A percentile compares a stretch with the other conserved stretches of the same genome.
Conservation (phyloP, 2,888 invertebrate species). For the Ophraella communa region DNA sequence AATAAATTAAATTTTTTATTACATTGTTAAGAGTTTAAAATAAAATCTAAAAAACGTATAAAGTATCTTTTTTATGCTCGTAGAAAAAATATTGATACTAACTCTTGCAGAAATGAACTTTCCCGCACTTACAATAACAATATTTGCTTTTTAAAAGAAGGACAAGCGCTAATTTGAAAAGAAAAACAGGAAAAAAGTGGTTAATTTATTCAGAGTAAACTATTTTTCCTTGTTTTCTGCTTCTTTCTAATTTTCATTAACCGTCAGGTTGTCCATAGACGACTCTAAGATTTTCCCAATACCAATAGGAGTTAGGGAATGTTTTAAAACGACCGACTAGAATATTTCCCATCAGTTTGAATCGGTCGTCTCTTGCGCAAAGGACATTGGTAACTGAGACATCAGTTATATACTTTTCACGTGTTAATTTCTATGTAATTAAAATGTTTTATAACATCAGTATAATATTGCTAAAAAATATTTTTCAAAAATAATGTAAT, state of each 20-base stretch:
- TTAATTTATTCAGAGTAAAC: too few relatives aligned
- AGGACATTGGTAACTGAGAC: constrained; percentile 17
- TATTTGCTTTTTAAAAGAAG: too few relatives aligned
- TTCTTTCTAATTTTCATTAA: constrained; percentile 3
- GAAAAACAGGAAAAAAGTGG: too few relatives aligned
- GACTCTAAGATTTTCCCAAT: constrained; percentile 27
- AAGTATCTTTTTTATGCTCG: too few relatives aligned
- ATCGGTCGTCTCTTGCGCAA: constrained; percentile 22
- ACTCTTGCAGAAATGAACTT: too few relatives aligned
- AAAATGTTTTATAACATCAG: background rate
- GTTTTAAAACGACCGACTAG: constrained; percentile 14
- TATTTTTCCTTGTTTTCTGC: too few relatives aligned
- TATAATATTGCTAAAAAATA: background rate
- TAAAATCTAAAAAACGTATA: too few relatives aligned
- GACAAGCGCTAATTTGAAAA: too few relatives aligned
- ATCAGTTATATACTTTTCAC: background rate
- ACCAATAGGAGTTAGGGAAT: constrained; percentile 24
- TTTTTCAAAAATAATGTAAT: constrained; percentile 4
- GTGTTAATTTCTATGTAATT: background rate
- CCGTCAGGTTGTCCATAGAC: constrained; percentile 9
- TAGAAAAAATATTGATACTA: too few relatives aligned
- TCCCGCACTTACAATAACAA: too few relatives aligned
- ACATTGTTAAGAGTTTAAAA: too few relatives aligned
- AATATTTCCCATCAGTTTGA: constrained; percentile 19
- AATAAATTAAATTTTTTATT: too few relatives aligned